A percentile compares a stretch with the other conserved stretches of the same genome.
Evolutionary conservation across 2,113 vertebrate species (phyloP).

Genomic region (Cnemophilus loriae): DNA sequence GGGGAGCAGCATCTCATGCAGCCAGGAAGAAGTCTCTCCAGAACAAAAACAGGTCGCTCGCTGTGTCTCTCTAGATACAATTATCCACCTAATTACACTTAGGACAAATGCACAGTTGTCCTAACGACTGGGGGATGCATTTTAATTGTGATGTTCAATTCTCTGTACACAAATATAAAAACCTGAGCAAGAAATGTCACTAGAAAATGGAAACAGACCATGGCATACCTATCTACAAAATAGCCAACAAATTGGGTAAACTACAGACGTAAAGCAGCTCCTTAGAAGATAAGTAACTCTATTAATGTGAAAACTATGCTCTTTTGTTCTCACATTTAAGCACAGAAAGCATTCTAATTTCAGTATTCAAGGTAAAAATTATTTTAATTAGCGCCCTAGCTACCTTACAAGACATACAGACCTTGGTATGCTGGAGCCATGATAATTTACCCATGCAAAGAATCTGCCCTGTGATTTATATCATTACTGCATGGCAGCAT

Average conservation of each 20-base stretch:
- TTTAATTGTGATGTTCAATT: background rate
- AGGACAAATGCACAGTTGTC: background rate
- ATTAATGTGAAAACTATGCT: background rate
- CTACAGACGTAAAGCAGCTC: background rate
- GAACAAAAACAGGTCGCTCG: background rate
- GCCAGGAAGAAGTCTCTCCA: background rate
- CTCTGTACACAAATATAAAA: background rate
- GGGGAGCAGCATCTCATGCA: background rate
- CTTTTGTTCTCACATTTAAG: background rate
- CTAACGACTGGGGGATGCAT: background rate
- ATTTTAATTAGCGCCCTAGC: slow-evolving; percentile 24
- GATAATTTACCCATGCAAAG: background rate
- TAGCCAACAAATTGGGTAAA: background rate
- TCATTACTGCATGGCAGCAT: slow-evolving; percentile 5
- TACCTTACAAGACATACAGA: background rate
- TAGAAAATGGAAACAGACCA: background rate
- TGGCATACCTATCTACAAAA: background rate
- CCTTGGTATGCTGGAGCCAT: background rate
- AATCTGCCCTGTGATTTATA: slow-evolving; percentile 27
- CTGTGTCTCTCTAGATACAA: background rate
- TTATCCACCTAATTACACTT: slow-evolving; percentile 12
- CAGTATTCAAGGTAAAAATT: slow-evolving; percentile 17
- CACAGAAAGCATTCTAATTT: background rate
- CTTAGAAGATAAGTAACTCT: background rate
- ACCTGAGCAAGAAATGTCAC: background rate